These are phyloP conservation scores for Halictus ligatus DNA, from an alignment of 2,888 invertebrate species.

Conservation along the genomic window DNA sequence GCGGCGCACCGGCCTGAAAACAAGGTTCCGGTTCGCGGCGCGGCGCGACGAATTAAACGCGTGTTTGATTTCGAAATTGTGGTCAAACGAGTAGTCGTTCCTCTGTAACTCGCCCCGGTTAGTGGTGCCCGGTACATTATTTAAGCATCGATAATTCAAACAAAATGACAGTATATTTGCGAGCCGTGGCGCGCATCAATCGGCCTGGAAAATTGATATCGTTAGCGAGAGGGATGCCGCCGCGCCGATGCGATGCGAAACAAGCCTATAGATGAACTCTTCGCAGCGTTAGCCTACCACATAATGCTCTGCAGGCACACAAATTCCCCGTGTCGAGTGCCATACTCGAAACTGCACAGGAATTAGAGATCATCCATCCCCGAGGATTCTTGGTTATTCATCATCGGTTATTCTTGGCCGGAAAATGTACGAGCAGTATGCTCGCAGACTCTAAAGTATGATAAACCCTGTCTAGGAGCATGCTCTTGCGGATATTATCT, in stretches of 20 bases:
- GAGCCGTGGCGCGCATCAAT: constrained; percentile 17
- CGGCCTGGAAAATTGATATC: constrained; percentile 54
- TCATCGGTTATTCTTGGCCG: constrained; percentile 5
- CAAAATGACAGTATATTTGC: constrained; percentile 32
- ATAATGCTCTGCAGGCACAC: neutral
- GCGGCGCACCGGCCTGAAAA: constrained; percentile 25
- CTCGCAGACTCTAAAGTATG: neutral
- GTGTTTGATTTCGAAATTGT: constrained; percentile 46
- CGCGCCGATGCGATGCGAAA: neutral
- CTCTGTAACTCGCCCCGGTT: constrained; percentile 34
- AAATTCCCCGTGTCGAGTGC: neutral
- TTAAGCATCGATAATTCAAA: constrained; percentile 56
- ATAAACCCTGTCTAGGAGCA: neutral
- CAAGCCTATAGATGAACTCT: neutral
- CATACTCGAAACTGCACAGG: neutral
- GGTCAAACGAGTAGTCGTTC: constrained; percentile 28
- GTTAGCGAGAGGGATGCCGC: constrained; percentile 5
- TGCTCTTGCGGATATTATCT: neutral
- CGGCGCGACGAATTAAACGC: constrained; percentile 28
- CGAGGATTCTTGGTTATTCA: constrained; percentile 13
- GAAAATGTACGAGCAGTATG: neutral
- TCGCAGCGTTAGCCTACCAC: neutral
- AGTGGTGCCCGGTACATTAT: constrained; percentile 48
- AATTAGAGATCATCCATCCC: constrained; percentile 54
- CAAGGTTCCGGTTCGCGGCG: neutral